Conservation (phyloP, 2,113 vertebrate genomes). For the Colius striatus region DNA sequence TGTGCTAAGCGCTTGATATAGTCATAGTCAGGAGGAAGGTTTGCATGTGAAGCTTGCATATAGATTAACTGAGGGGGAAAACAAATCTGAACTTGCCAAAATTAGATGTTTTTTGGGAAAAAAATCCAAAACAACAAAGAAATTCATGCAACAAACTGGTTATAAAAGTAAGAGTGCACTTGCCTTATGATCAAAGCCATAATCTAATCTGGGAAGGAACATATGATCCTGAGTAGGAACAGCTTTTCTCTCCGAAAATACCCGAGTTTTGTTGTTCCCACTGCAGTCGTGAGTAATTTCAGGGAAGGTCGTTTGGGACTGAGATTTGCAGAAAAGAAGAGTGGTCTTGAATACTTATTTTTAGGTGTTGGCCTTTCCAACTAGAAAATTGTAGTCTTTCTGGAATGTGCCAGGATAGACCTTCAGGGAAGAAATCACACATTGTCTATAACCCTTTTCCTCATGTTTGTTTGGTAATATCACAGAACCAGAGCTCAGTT, state of each 20-base stretch:
- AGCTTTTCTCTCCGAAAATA: background rate
- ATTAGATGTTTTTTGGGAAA: background rate
- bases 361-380: background rate
- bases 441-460: background rate
- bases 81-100: background rate
- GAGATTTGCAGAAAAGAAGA: background rate
- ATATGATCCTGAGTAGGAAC: background rate
- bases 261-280: background rate
- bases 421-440: background rate
- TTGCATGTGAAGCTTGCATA: background rate
- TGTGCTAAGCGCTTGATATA: fast-evolving
- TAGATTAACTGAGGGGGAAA: background rate
- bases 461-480: fast-evolving
- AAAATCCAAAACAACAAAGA: background rate
- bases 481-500: background rate
- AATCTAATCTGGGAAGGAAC: conserved; percentile 17
- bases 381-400: background rate
- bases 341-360: background rate
- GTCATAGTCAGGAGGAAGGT: background rate
- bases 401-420: background rate
- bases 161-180: background rate
- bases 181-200: background rate
- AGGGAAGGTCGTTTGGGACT: background rate
- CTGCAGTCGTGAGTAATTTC: background rate
- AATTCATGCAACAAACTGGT: background rate